Conservation (phyloP, 2,888 invertebrate species). For the Periphyllus acericola region DNA sequence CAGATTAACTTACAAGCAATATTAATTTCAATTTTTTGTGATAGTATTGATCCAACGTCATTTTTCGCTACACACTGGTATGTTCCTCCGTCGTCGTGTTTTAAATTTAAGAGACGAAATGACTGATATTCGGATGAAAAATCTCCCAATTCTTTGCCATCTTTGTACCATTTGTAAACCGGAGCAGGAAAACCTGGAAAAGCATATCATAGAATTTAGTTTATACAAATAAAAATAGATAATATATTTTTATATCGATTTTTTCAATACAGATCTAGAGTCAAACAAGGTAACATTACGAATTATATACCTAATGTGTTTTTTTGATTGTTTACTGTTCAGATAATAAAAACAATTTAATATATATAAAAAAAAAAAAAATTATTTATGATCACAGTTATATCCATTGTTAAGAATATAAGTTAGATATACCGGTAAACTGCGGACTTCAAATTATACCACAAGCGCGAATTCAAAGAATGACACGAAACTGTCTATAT, state of each 20-base stretch:
- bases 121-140: slow-evolving; percentile 81
- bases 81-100: slow-evolving; percentile 84
- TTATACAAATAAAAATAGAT: background rate
- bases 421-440: background rate
- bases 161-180: slow-evolving; percentile 91
- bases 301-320: background rate
- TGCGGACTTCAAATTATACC: background rate
- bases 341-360: background rate
- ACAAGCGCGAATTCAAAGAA: background rate
- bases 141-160: slow-evolving; percentile 82
- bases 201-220: background rate
- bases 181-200: slow-evolving; percentile 88
- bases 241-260: background rate
- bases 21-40: slow-evolving; percentile 87
- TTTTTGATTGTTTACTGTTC: background rate
- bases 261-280: too few relatives aligned
- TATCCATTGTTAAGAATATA: background rate
- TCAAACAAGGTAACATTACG: background rate
- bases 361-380: too few relatives aligned
- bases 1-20: slow-evolving; percentile 85
- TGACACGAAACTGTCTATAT: background rate
- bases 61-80: slow-evolving; percentile 94
- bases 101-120: slow-evolving; percentile 84
- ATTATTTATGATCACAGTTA: background rate
- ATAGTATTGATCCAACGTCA: slow-evolving; percentile 90